Base-by-base conservation (phyloP, 1,140 invertebrate species). In the Laodelphax striatellus region DNA sequence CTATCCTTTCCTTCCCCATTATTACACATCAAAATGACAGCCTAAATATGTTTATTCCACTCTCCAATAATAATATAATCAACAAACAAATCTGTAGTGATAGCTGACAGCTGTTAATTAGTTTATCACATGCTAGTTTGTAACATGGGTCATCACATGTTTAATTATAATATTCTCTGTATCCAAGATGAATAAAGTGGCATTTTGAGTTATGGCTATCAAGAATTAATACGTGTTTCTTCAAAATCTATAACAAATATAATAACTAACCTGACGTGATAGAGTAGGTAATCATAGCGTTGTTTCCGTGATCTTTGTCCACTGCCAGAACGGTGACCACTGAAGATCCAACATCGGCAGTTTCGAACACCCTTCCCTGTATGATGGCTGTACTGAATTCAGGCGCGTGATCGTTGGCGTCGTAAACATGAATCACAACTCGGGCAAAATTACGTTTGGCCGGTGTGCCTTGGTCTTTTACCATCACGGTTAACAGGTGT, bases 381-480 rank as follows among this genome's bases (percentile, higher is more conserved):
- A 89, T 79, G 46, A 87, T 80, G 65, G 82, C 79, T 28, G 82
- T 80, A 53, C 85, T 83, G 67, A 94, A 94, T 69, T 86, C 83
- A 0, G 93, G 93, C 22, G 83, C 76, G 70, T 94, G 90, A 71
- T 96, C 93, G 73, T 96, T 96, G 64, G 90, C 84, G 74, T 94
- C 93, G 65, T 85, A 80, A 0, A 96, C 88, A 52, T 81, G 82
- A 46, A 96, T 82, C 24, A 84, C 74, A 0, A 95, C 85, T 64
- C 91, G 77, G 2, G 91, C 89, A 70, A 87, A 92, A 70, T 91
- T 92, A 14, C 87, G 77, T 68, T 92, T 88, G 0, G 88, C 84
- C 11, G 87, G 90, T 0, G 86, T 87, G 0, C 92, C 92, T 67
- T 90, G 85, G 73, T 97, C 94, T 63, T 87, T 85, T 0, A 92